Evolutionary conservation across 2,797 vertebrate genomes (phyloP), one percentile per base, ranked within the genome.

Genomic region (Ispidina lecontei): DNA sequence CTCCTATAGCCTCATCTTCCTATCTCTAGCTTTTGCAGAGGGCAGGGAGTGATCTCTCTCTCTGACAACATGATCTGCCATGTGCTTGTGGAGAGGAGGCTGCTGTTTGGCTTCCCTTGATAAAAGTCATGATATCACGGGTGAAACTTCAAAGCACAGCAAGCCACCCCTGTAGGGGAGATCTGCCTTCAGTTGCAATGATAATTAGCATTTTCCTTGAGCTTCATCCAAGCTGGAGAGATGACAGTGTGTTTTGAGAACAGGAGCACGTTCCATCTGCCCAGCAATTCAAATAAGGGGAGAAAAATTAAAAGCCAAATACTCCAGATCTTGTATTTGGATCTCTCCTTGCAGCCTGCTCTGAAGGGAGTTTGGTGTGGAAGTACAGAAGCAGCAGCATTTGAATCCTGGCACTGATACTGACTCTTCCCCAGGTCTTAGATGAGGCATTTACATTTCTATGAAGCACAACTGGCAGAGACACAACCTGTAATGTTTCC

Each of bases 361-460:
- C 75, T 60, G 81, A 72, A 87, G 69, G 80, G 83, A 91, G 80
- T 64, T 80, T 3, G 3, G 47, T 16, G 58, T 2, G 3, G 49
- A 91, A 84, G 21, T 16, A 62, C 2, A 63, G 82, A 81, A 75
- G 51, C 77, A 89, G 76, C 37, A 88, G 52, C 46, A 18, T 88
- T 94, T 94, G 71, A 82, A 92, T 74, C 76, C 85, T 94, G 83
- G 87, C 89, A 68, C 37, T 3, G 28, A 65, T 67, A 28, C 55
- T 31, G 60, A 71, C 44, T 75, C 73, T 71, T 73, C 69, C 67
- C 60, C 23, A 7, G 71, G 83, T 86, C 56, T 94, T 70, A 84
- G 49, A 68, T 41, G 49, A 86, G 44, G 44, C 29, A 92, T 95
- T 91, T 91, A 86, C 91, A 94, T 90, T 76, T 91, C 81, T 92